These are phyloP conservation scores for Dicaeum eximium DNA, from an alignment of 2,113 vertebrate species.

Conservation along the genomic window DNA sequence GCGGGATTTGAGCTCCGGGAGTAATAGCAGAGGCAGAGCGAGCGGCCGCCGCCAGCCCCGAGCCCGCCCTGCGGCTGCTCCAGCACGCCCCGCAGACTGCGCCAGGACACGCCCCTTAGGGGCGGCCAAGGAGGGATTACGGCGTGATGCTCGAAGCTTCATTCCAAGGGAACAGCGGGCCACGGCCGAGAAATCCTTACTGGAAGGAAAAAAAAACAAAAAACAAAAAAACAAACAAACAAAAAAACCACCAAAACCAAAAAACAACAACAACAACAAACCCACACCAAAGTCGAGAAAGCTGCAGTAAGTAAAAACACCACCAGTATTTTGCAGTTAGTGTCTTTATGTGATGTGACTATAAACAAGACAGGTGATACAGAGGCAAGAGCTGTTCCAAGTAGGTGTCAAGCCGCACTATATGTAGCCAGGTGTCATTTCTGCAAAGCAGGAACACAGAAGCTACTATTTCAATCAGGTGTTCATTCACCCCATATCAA, in stretches of 20 bases:
- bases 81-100: conserved; percentile 34
- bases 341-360: background rate
- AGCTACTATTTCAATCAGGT: background rate
- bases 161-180: fast-evolving
- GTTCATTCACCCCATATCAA: no score
- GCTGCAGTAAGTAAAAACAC: background rate
- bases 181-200: background rate
- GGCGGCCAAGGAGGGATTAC: background rate
- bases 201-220: no score
- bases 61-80: conserved; percentile 20
- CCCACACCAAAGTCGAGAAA: no score
- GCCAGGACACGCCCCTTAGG: background rate
- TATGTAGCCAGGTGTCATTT: background rate
- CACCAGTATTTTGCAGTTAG: background rate
- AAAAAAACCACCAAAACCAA: no score
- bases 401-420: background rate
- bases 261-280: no score
- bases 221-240: background rate
- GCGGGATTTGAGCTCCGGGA: conserved; percentile 20
- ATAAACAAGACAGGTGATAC: background rate
- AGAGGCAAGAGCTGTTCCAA: background rate
- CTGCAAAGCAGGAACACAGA: background rate
- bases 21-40: conserved; percentile 40
- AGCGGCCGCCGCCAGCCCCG: background rate
- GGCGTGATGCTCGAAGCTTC: fast-evolving